Base-by-base conservation (phyloP, 2,113 vertebrate species). In the Syngnathus typhle region DNA sequence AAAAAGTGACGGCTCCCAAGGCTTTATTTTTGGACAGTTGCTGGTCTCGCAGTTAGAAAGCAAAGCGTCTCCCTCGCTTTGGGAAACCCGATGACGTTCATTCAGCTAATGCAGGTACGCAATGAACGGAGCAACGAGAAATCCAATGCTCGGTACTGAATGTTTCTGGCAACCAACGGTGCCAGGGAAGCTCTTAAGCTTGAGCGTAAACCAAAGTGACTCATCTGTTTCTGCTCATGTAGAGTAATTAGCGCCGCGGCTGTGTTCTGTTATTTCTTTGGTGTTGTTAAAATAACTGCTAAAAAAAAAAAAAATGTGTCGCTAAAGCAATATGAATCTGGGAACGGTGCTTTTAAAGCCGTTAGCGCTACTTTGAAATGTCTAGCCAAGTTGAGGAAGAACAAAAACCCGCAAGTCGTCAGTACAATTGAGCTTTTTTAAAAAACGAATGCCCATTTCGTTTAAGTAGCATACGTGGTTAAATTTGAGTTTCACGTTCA, bases 131-230 rank as follows among this genome's bases (percentile, higher is more conserved):
- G n/a, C 41, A 49, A 76, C 68, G 76, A 76, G 23, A 23, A 69
- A 74, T 70, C 7, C 2, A 71, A n/a, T 37, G 32, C 76, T 72
- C 32, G 5, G 18, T 15, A 46, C 13, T 4, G 55, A 72, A 72
- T 81, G 61, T 61, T 41, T 73, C 27, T 64, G 55, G 64, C 63
- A 66, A 65, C 55, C 5, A 43, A n/a, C 69, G 70, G 49, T 69
- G 67, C 76, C 74, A 83, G 74, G 81, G 68, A 82, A 84, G 80
- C 82, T 83, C 77, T 84, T 82, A 85, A 65, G 65, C 64, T 67
- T 54, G 19, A 58, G 71, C 38, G 71, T 71, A 46, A 79, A 74
- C 58, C 38, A 70, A 68, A 82, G 73, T 76, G 61, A 7, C 47
- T 67, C 61, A 32, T 38, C 77, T 83, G 74, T 85, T 81, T 80